Conservation (phyloP, 2,888 invertebrate genomes). For the Azorinus chamasolen region DNA sequence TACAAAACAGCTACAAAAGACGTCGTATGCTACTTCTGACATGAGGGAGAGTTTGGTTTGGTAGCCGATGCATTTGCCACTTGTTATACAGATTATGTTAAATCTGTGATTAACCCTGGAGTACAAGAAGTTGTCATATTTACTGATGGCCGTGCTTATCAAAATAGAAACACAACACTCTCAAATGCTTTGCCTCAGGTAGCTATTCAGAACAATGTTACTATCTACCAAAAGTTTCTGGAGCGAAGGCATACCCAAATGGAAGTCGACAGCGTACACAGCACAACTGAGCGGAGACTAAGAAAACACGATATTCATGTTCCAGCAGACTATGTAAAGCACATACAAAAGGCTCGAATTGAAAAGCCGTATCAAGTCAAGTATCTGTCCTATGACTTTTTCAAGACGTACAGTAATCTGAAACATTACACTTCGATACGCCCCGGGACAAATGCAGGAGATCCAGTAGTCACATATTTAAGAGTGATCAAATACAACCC, state of each 20-base stretch:
- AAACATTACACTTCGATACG: slow-evolving; percentile 33
- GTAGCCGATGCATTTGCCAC: slow-evolving; percentile 24
- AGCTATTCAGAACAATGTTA: neutral
- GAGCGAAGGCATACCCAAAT: slow-evolving; percentile 52
- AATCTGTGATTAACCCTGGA: neutral
- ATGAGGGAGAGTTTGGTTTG: slow-evolving; percentile 47
- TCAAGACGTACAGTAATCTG: slow-evolving; percentile 23
- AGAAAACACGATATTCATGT: slow-evolving; percentile 34
- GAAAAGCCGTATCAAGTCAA: slow-evolving; percentile 23
- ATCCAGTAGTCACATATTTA: slow-evolving; percentile 47
- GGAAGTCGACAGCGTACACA: slow-evolving; percentile 58
- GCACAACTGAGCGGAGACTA: slow-evolving; percentile 49
- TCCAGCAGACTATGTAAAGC: slow-evolving; percentile 42
- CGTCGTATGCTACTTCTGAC: slow-evolving; percentile 58
- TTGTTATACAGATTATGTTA: neutral
- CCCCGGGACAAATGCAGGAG: slow-evolving; percentile 35
- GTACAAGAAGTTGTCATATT: slow-evolving; percentile 43
- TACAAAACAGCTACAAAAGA: slow-evolving; percentile 30
- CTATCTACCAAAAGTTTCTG: slow-evolving; percentile 31
- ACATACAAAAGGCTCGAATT: slow-evolving; percentile 33
- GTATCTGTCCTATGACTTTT: slow-evolving; percentile 32
- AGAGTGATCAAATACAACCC: neutral
- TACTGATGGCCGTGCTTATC: slow-evolving; percentile 60
- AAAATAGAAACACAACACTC: slow-evolving; percentile 42
- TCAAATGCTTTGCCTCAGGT: slow-evolving; percentile 27